Evolutionary conservation across 2,113 vertebrate species (phyloP).

Genomic region (Dermatemys mawii): DNA sequence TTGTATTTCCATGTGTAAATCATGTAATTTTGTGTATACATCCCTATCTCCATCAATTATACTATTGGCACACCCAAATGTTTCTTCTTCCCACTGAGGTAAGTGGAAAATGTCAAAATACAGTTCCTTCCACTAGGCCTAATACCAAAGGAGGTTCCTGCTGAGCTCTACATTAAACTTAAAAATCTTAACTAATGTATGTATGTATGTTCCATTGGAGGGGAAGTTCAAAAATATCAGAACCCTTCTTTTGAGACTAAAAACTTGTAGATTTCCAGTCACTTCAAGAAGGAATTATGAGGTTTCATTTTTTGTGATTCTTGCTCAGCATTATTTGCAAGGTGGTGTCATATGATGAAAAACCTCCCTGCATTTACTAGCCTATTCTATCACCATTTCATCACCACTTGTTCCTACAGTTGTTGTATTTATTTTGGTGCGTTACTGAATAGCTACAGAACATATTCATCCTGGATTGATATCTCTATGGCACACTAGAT

Average conservation of each 20-base stretch:
- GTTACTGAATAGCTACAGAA: neutral
- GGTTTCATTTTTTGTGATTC: neutral
- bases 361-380: neutral
- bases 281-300: neutral
- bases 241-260: neutral
- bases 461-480: neutral
- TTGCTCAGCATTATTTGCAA: neutral
- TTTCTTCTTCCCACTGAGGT: neutral
- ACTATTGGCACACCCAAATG: slow-evolving; percentile 11
- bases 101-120: slow-evolving; percentile 16
- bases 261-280: neutral
- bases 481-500: neutral
- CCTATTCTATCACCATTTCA: neutral
- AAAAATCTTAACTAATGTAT: neutral
- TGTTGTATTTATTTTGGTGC: neutral
- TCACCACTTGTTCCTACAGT: neutral
- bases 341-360: neutral
- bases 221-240: neutral
- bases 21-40: neutral
- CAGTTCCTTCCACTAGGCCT: neutral
- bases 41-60: neutral
- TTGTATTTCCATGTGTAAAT: neutral
- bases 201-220: neutral
- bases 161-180: slow-evolving; percentile 4
- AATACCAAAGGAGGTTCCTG: neutral